Base-by-base conservation (phyloP, 2,888 invertebrate genomes). In the Rhagium mordax region DNA sequence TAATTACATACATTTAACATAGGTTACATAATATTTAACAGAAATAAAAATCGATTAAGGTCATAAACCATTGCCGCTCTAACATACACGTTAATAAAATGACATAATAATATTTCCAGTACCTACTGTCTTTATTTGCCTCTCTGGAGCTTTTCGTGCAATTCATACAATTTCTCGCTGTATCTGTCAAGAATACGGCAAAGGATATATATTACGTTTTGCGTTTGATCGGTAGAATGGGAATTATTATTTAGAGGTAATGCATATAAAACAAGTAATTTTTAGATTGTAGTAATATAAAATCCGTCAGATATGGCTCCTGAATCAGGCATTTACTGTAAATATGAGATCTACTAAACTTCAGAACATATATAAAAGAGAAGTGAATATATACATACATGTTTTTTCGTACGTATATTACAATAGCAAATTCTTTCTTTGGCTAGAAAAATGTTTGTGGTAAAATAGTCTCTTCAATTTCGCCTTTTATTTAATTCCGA, bases 181-280 rank as follows among this genome's bases (percentile, higher is more conserved):
- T 27, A 59, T 59, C 27, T 29, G 29, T 16, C 15, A 24, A 24
- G 21, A 21, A 55, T 21, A 55, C 24, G 2, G 24, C 1, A n/a
- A 29, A 21, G n/a, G 8, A 29, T 29, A 15, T 59, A 33, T 29
- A n/a, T 5, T 59, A 29, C 29, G 10, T 29, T 29, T 16, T 29
- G 15, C 16, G n/a, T 59, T 59, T 59, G 57, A 59, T 59, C 29
- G 57, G 29, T 16, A 16, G 16, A 29, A 59, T 29, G 18, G 15
- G 57, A 18, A 59, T 59, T 59, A 29, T 59, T 29, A 59, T 59
- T 27, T 29, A 29, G 15, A n/a, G 29, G 18, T 24, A 29, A 55
- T 55, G 55, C 55, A 55, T 55, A 55, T 55, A 24, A 55, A 55
- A n/a, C 55, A 24, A 55, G 55, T 24, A 20, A 20, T 29, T 27